A percentile compares a stretch with the other conserved stretches of the same genome.
phyloP scores from a whole-genome alignment of 2,888 invertebrate species.

The Tromatobia lineatoria region DNA sequence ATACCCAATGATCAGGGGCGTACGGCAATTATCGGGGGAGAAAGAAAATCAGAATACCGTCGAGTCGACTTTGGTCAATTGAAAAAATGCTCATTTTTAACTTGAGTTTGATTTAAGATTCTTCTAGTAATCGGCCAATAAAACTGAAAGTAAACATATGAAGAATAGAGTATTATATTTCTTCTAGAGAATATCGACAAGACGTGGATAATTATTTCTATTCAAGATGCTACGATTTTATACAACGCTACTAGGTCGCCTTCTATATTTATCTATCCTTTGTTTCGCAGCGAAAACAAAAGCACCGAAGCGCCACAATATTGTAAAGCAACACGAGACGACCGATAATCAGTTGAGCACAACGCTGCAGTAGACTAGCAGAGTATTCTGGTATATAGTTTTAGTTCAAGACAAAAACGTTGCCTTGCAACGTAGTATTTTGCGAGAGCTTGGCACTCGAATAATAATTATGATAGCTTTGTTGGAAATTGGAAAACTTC shows the following conservation, averaged over 20 bases:
- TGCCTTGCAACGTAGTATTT: not conserved
- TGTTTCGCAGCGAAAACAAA: not conserved
- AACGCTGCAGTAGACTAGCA: not conserved
- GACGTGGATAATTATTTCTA: not conserved
- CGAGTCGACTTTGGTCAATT: not conserved
- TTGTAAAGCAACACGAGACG: not conserved
- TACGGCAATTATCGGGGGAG: not conserved
- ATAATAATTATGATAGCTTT: not conserved
- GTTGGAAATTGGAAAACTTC: not conserved
- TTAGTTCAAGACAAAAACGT: not conserved
- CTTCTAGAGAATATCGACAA: not conserved
- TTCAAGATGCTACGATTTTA: not conserved
- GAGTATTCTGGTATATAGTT: not conserved
- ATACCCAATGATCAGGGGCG: not conserved
- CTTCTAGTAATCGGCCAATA: not conserved
- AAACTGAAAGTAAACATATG: not conserved
- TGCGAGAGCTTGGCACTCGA: not conserved
- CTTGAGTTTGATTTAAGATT: not conserved
- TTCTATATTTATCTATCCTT: not conserved
- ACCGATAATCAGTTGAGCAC: not conserved
- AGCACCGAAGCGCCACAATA: not conserved
- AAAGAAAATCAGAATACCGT: not conserved
- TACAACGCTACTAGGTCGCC: not conserved
- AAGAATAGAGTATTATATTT: not conserved
- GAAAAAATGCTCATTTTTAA: not conserved